phyloP scores from a whole-genome alignment of 2,797 vertebrate genomes.

The Alfaro cultratus region DNA sequence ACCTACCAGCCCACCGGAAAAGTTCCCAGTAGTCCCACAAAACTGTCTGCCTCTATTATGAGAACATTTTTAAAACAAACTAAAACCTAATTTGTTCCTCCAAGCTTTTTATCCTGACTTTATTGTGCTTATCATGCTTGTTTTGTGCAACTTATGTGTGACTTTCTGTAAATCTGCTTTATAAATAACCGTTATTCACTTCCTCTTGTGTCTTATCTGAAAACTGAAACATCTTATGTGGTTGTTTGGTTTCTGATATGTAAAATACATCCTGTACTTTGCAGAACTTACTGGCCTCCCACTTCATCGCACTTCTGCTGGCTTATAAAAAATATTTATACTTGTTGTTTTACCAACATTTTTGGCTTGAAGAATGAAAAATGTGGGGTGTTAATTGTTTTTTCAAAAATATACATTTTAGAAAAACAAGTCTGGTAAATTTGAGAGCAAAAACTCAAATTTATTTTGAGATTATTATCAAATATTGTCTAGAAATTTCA shows the following conservation, averaged over 20 bases:
- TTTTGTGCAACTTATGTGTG: background rate
- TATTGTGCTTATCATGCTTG: background rate
- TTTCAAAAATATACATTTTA: background rate
- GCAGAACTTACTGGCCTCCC: background rate
- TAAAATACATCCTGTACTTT: background rate
- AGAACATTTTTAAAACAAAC: no score
- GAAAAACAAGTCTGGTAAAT: background rate
- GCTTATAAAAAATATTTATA: no score
- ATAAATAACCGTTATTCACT: background rate
- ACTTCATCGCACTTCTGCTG: background rate
- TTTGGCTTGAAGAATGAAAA: background rate
- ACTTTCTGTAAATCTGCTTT: background rate
- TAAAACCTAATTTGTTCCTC: no score
- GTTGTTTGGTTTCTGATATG: background rate
- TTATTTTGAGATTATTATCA: no score
- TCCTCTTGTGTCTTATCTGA: background rate
- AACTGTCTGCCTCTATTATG: no score
- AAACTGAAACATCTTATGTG: background rate
- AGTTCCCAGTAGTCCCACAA: no score
- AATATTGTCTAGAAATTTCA: no score
- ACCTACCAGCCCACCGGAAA: no score
- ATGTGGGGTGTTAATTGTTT: background rate
- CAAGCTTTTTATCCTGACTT: no score
- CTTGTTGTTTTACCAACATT: background rate
- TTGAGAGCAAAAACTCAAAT: no score